These are phyloP conservation scores for Deroptyus accipitrinus DNA, from an alignment of 2,113 vertebrate genomes.

Conservation along the genomic window DNA sequence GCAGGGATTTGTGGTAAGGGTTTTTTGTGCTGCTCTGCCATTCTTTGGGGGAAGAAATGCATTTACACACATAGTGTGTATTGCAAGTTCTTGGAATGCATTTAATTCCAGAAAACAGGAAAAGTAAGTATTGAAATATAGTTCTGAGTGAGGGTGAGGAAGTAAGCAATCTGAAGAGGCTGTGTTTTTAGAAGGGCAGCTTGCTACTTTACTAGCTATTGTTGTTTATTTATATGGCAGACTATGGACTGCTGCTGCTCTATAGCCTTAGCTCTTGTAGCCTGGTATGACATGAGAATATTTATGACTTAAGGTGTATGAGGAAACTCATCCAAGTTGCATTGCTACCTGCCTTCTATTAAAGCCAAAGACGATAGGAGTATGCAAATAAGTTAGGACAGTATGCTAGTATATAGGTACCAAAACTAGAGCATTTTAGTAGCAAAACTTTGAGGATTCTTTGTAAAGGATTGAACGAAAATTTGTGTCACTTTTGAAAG, in stretches of 20 bases:
- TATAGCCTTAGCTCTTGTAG: not conserved
- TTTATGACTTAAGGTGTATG: not conserved
- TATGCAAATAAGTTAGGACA: not conserved
- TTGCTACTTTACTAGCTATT: not conserved
- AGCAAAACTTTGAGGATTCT: not conserved
- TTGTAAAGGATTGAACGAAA: not conserved
- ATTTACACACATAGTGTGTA: no score
- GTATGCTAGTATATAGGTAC: not conserved
- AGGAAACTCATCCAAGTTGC: not conserved
- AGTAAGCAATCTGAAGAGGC: not conserved
- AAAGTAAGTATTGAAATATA: not conserved
- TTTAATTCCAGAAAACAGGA: not conserved
- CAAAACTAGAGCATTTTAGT: not conserved
- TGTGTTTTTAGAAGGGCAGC: not conserved
- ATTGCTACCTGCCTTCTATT: not conserved
- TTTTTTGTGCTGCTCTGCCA: fast-evolving
- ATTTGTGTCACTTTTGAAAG: not conserved
- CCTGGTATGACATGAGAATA: not conserved
- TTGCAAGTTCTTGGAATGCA: not conserved
- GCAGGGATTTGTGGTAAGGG: not conserved
- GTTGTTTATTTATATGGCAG: not conserved
- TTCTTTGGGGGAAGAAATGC: not conserved
- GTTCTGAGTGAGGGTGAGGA: not conserved
- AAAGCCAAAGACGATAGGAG: not conserved
- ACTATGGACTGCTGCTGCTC: not conserved